Percentiles rank a stretch among this genome's conserved stretches.
Evolutionary conservation across 2,797 vertebrate genomes (phyloP).

Genomic region (Otolemur crassicaudatus): DNA sequence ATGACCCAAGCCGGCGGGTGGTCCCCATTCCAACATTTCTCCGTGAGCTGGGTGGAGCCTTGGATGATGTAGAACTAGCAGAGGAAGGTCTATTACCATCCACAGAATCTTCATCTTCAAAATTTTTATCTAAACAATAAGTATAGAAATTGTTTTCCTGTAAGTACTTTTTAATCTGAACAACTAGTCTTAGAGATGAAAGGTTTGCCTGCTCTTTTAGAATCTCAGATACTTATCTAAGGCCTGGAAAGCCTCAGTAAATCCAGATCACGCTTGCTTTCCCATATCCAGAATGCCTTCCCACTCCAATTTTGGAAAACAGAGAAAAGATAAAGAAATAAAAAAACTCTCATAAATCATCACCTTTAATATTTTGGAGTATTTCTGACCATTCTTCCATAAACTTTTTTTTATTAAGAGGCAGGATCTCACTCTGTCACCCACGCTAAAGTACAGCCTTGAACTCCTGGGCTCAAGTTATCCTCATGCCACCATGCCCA

Average conservation of each 20-base stretch:
- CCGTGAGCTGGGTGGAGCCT: constrained; percentile 91
- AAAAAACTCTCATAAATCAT: constrained; percentile 13
- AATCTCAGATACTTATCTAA: not conserved
- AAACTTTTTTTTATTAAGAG: not conserved
- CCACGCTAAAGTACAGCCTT: not conserved
- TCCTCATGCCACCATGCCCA: not conserved
- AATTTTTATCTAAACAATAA: constrained; percentile 95
- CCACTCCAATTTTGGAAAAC: not conserved
- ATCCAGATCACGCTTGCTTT: not conserved
- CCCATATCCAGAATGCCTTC: not conserved
- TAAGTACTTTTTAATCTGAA: not conserved
- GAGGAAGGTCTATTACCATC: constrained; percentile 98
- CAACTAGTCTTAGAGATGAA: not conserved
- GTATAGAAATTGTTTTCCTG: not conserved
- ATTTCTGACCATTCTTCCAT: not conserved
- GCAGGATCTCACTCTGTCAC: not conserved
- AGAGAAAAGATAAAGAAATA: not conserved
- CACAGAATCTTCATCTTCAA: constrained; percentile 99
- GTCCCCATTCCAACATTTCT: constrained; percentile 90
- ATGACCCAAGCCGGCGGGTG: constrained; percentile 92
- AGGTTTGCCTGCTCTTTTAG: not conserved
- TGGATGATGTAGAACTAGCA: constrained; percentile 94
- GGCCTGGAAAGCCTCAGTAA: not conserved
- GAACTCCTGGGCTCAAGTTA: not conserved
- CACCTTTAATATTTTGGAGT: not conserved